Conservation (phyloP, 1,140 invertebrate genomes). For the Eriocheir sinensis region DNA sequence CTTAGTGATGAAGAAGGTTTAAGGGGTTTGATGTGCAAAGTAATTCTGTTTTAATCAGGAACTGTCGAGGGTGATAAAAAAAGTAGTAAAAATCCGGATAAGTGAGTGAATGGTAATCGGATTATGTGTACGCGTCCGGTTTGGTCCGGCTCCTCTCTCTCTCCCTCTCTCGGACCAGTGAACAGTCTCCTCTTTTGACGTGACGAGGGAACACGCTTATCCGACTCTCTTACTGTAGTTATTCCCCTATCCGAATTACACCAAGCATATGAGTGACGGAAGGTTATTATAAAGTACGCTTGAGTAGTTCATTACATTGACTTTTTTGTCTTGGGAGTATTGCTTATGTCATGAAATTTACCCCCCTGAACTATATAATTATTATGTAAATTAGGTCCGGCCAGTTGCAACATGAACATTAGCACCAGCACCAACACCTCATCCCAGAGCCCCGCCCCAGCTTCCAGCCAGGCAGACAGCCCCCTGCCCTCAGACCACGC, state of each 20-base stretch:
- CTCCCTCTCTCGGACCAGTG: constrained; percentile 59
- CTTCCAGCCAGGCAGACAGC: background rate
- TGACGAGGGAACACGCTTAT: constrained; percentile 54
- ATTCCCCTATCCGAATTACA: constrained; percentile 43
- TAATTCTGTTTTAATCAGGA: background rate
- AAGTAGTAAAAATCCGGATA: constrained; percentile 54
- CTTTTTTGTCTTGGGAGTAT: background rate
- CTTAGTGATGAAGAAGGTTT: too few species aligned
- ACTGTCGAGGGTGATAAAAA: too few species aligned
- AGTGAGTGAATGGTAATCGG: constrained; percentile 58
- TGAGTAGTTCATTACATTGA: background rate
- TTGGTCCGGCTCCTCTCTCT: constrained; percentile 45
- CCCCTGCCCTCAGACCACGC: background rate
- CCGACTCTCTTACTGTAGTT: background rate
- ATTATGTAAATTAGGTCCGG: background rate
- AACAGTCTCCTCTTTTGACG: constrained; percentile 65
- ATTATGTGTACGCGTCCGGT: constrained; percentile 67
- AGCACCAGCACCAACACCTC: background rate
- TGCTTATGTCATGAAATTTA: background rate
- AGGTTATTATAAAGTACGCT: background rate
- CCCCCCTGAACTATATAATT: background rate
- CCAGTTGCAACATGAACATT: background rate
- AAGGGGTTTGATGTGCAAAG: background rate
- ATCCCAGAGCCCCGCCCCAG: background rate
- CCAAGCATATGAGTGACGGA: background rate